Conservation (phyloP, 2,113 vertebrate species). For the Mastomys coucha region DNA sequence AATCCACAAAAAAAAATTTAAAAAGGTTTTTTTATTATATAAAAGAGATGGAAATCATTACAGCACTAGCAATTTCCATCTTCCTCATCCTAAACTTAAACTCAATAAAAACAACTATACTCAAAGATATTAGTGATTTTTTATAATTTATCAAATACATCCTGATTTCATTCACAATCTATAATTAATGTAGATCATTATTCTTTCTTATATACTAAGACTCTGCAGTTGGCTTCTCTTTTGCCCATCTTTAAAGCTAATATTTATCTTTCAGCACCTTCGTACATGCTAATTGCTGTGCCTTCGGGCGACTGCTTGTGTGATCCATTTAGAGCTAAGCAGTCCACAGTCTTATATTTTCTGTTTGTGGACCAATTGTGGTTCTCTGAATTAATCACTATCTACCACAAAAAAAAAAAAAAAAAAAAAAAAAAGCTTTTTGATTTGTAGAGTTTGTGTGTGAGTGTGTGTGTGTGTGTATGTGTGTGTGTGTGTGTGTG, state of each 20-base stretch:
- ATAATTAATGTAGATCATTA: background rate
- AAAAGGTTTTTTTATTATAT: no score
- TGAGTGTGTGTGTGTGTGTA: background rate
- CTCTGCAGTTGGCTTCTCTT: background rate
- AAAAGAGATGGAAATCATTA: background rate
- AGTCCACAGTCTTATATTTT: background rate
- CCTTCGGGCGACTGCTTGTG: background rate
- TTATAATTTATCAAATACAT: no score
- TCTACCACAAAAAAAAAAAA: no score
- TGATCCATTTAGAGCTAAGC: background rate
- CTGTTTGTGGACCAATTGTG: background rate
- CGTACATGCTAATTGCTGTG: background rate
- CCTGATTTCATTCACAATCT: background rate
- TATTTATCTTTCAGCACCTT: background rate
- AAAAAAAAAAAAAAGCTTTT: background rate
- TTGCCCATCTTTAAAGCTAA: background rate
- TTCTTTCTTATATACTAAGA: background rate
- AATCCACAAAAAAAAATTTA: no score
- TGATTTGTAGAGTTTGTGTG: no score
- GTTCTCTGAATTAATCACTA: background rate
- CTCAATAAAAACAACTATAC: background rate
- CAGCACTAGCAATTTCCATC: background rate
- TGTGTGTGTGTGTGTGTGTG: no score
- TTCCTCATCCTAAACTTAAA: background rate
- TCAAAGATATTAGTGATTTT: background rate